Conservation (phyloP, 2,797 vertebrate genomes). For the Myotis findleyi region DNA sequence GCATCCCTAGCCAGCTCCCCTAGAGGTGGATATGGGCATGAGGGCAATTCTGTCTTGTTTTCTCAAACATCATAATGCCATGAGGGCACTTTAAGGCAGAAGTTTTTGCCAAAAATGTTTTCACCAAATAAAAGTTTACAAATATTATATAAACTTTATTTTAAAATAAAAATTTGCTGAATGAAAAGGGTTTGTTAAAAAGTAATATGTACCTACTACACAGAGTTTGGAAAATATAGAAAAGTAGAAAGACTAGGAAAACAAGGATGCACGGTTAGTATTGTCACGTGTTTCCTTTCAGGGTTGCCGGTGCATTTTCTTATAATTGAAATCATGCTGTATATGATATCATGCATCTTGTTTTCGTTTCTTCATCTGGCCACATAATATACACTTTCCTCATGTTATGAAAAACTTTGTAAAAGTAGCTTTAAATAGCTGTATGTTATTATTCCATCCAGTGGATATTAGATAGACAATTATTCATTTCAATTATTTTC, state of each 20-base stretch:
- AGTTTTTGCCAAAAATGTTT: not conserved
- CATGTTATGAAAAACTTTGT: slow-evolving; percentile 56
- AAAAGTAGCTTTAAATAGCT: slow-evolving; percentile 45
- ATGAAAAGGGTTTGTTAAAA: not conserved
- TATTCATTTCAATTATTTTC: slow-evolving; percentile 66
- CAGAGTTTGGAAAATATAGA: not conserved
- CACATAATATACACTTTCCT: not conserved
- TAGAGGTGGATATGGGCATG: rapidly evolving
- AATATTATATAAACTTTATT: slow-evolving; percentile 5
- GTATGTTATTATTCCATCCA: slow-evolving; percentile 7
- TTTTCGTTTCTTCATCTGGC: slow-evolving; percentile 11
- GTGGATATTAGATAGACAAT: slow-evolving; percentile 45
- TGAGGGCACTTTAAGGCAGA: not conserved
- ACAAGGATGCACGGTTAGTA: not conserved
- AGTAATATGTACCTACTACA: not conserved
- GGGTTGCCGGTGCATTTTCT: not conserved
- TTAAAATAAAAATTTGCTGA: not conserved
- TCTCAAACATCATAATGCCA: not conserved
- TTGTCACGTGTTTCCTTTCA: not conserved
- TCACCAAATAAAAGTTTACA: not conserved
- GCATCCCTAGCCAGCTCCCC: not conserved
- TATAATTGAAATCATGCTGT: not conserved
- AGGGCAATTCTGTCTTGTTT: not conserved
- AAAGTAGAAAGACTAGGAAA: not conserved
- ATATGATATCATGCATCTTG: not conserved